Evolutionary conservation across 1,140 invertebrate species (phyloP), one percentile per base, ranked within the genome.

Genomic region (Nomia melanderi): DNA sequence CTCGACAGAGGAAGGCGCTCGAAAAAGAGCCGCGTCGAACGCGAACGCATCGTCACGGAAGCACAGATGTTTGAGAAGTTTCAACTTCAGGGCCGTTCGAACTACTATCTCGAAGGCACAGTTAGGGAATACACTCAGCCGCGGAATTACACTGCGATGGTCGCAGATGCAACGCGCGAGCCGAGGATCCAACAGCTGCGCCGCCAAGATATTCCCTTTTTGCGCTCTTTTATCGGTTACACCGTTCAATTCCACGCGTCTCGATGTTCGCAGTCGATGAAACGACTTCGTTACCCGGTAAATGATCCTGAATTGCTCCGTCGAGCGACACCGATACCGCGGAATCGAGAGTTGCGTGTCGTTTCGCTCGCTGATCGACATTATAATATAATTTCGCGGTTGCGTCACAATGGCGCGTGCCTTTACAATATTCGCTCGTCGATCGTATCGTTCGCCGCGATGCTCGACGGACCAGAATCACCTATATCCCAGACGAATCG

Each of bases 181-280:
- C 33, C 6, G 44, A 76, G 70, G 50, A 78, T 65, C 67, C 76
- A 62, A 64, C 70, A 76, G 76, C 76, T 71, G 69, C 64, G 14
- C n/a, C n/a, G n/a, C n/a, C n/a, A 17, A 12, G 27, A n/a, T 4
- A 65, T 20, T 29, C 72, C 39, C 11, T 71, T 82, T 72, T 67
- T 53, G 79, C 33, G 76, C 54, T n/a, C 11, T 47, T 44, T 9
- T 25, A 23, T 54, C 41, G 27, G 8, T 36, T 65, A 81, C 65
- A 41, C 36, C 12, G 23, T 23, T 23, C 25, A 4, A 54, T 71
- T 57, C 65, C 36, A 64, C 53, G 62, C 20, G 7, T 47, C 60
- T 64, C 44, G 41, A 41, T 23, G 36, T 17, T 29, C 47, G 23
- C 14, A n/a, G 47, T 11, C 71, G 33, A 50, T 56, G 56, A 74